Evolutionary conservation across 2,888 invertebrate species (phyloP).

Genomic region (Diogma glabrata): DNA sequence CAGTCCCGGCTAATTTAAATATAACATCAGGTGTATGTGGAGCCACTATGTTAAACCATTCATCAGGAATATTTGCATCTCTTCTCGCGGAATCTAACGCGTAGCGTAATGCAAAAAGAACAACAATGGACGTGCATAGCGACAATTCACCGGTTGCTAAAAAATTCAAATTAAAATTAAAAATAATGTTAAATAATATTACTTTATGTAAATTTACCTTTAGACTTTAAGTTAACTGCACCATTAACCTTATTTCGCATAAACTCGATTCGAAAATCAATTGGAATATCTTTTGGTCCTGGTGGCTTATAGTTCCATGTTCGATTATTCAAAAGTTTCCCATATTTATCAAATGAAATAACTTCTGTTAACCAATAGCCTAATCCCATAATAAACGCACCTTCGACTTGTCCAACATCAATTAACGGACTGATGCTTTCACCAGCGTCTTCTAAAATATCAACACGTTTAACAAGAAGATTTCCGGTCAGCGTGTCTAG

Average conservation of each 20-base stretch:
- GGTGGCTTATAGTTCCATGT: conserved; percentile 77
- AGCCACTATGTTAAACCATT: too few relatives aligned
- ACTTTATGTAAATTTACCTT: too few relatives aligned
- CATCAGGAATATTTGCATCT: too few relatives aligned
- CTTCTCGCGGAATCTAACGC: conserved; percentile 48
- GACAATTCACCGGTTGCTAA: conserved; percentile 45
- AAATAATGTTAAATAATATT: too few relatives aligned
- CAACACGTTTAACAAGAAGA: conserved; percentile 45
- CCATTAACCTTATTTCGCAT: conserved; percentile 45
- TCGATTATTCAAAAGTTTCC: conserved; percentile 53
- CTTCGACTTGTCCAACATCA: conserved; percentile 64
- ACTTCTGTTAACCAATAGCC: conserved; percentile 63
- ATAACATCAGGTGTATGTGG: too few relatives aligned
- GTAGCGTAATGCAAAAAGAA: conserved; percentile 47
- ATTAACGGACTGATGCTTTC: conserved; percentile 52
- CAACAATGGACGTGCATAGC: conserved; percentile 36
- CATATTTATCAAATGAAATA: conserved; percentile 45
- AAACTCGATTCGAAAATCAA: conserved; percentile 49
- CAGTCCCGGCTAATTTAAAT: too few relatives aligned
- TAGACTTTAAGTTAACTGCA: too few relatives aligned
- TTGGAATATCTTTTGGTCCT: conserved; percentile 65
- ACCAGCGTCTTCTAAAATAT: conserved; percentile 55
- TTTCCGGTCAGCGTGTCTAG: conserved; percentile 60
- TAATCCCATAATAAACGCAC: conserved; percentile 57
- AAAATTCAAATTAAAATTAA: too few relatives aligned